phyloP scores from a whole-genome alignment of 2,888 invertebrate genomes.

The Cheilosia vernalis region DNA sequence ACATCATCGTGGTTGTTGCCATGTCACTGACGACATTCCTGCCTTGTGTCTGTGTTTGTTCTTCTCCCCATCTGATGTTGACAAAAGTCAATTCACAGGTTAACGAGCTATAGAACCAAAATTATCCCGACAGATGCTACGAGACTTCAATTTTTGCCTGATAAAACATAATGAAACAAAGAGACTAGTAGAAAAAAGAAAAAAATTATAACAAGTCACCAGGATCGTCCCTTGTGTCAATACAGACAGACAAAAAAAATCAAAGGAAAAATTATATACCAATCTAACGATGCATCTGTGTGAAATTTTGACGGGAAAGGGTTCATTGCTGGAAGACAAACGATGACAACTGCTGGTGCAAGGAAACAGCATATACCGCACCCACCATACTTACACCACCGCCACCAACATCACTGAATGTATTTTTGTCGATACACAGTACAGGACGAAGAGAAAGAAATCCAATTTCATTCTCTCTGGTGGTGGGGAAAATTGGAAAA shows the following conservation, averaged over 20 bases:
- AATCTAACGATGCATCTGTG: slow-evolving; percentile 72
- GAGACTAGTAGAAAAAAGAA: background rate
- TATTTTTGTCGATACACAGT: slow-evolving; percentile 35
- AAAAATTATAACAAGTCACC: slow-evolving; percentile 70
- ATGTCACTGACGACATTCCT: slow-evolving; percentile 12
- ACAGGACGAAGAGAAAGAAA: slow-evolving; percentile 43
- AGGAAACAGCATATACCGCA: background rate
- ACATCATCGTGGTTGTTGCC: slow-evolving; percentile 25
- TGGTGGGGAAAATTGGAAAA: slow-evolving; percentile 75
- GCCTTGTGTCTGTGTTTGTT: background rate
- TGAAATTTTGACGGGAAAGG: slow-evolving; percentile 53
- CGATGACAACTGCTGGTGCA: slow-evolving; percentile 68
- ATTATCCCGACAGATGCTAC: slow-evolving; percentile 64
- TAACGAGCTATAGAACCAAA: slow-evolving; percentile 58
- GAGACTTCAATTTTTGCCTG: slow-evolving; percentile 35
- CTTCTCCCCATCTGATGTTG: background rate
- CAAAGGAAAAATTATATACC: slow-evolving; percentile 56
- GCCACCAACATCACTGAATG: background rate
- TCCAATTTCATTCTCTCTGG: slow-evolving; percentile 74
- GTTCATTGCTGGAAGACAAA: slow-evolving; percentile 69
- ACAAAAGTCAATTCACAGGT: slow-evolving; percentile 48
- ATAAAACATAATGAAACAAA: slow-evolving; percentile 15
- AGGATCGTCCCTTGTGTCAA: slow-evolving; percentile 46
- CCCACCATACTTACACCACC: background rate
- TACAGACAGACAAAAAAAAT: background rate